These are phyloP conservation scores for Struthidea cinerea DNA, from an alignment of 2,113 vertebrate genomes.

Conservation along the genomic window DNA sequence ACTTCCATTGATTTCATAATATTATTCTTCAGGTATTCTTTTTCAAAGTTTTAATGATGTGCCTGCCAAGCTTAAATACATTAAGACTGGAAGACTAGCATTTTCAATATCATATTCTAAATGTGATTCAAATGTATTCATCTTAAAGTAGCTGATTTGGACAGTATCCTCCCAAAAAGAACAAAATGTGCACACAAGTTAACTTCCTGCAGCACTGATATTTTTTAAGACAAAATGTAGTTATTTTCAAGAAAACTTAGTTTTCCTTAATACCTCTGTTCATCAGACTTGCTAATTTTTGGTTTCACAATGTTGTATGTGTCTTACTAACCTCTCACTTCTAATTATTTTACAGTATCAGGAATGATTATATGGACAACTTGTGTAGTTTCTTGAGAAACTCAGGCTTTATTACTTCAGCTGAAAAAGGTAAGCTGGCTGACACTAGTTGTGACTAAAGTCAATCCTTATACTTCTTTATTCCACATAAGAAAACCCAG, in stretches of 20 bases:
- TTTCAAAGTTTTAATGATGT: neutral
- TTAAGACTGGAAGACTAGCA: neutral
- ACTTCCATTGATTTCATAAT: neutral
- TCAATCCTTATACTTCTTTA: neutral
- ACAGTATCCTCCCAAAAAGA: neutral
- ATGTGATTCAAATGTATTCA: neutral
- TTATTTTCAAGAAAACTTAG: neutral
- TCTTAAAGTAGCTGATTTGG: neutral
- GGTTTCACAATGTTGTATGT: neutral
- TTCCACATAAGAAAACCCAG: neutral
- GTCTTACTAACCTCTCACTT: neutral
- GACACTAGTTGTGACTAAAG: accelerated
- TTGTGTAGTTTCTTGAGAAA: neutral
- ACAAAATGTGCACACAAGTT: accelerated
- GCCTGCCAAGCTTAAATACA: neutral
- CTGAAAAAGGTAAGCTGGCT: neutral
- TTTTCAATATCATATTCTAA: neutral
- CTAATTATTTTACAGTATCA: neutral
- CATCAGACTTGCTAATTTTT: neutral
- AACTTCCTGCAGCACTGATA: neutral
- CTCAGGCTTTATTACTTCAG: neutral
- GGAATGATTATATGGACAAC: neutral
- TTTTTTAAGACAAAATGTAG: neutral
- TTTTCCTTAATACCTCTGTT: neutral
- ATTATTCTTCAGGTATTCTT: neutral